phyloP scores from a whole-genome alignment of 2,888 invertebrate genomes.

The Steromphala cineraria region DNA sequence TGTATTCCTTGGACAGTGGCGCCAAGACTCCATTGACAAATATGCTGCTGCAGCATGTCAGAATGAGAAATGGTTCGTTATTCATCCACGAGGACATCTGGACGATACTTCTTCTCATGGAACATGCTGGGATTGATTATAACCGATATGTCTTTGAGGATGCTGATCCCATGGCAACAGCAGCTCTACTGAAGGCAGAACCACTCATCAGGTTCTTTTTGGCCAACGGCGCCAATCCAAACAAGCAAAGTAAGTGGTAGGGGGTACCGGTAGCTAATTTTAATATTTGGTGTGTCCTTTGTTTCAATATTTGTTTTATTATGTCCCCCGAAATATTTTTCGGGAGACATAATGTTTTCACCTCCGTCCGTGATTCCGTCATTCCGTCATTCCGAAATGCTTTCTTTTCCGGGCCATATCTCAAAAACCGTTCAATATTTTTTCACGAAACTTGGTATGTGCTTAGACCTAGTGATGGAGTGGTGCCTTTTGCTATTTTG shows the following conservation, averaged over 20 bases:
- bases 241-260: slow-evolving; percentile 40
- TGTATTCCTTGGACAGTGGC: slow-evolving; percentile 54
- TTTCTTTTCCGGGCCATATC: no score
- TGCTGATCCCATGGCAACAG: slow-evolving; percentile 48
- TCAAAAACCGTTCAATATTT: no score
- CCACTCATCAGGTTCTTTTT: slow-evolving; percentile 46
- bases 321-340: no score
- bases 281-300: no score
- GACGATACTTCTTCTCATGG: slow-evolving; percentile 54
- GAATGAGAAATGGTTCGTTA: slow-evolving; percentile 27
- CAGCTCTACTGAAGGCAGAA: slow-evolving; percentile 40
- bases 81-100: slow-evolving; percentile 45
- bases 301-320: no score
- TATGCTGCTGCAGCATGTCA: slow-evolving; percentile 51
- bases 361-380: no score
- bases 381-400: no score
- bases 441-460: no score
- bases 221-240: slow-evolving; percentile 44
- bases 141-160: slow-evolving; percentile 49
- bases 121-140: slow-evolving; percentile 53
- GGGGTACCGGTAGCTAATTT: no score
- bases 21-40: slow-evolving; percentile 62
- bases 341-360: no score
- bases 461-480: no score
- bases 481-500: no score